Base-by-base conservation (phyloP, 2,113 vertebrate genomes). In the Gambusia affinis region DNA sequence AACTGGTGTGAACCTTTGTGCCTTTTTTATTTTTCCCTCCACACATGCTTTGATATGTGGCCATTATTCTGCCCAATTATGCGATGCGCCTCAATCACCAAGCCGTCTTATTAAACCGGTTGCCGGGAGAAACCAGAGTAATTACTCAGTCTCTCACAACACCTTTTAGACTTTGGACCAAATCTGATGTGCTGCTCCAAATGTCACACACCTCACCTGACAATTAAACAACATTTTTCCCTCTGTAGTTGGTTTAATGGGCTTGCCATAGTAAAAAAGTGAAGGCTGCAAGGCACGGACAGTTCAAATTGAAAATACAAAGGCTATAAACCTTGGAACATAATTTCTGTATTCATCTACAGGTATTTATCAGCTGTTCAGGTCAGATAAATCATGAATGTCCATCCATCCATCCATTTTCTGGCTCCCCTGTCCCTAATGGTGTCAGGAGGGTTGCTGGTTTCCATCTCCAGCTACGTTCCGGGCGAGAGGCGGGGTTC, bases 151-250 rank as follows among this genome's bases (percentile, higher is more conserved):
- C 83, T 83, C 88, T 93, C 90, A 91, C 81, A 93, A 93, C 93
- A 94, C 89, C 85, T 94, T 87, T 89, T 92, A 87, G 91, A 95
- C 89, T 90, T 91, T 89, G 89, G 90, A 84, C 90, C 88, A 92
- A 86, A 92, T 84, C 83, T 65, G 81, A 91, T 91, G 83, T 82
- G 90, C 73, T 85, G 70, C 88, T 92, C 78, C 85, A 94, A 94
- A 94, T 94, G 92, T 93, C 92, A 92, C 85, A 73, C 85, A 88
- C 86, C 90, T 90, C 67, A 83, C 76, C 65, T 88, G 86, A 80
- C 91, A 93, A 93, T 94, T 93, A 93, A 89, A 88, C 67, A 75
- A 54, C 64, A 35, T 82, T 84, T 76, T 67, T 81, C 78, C 75
- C 80, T 76, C 83, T 71, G 61, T 83, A 69, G 66, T 72, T 65